phyloP scores from a whole-genome alignment of 2,113 vertebrate species.

The Desmodus rotundus region DNA sequence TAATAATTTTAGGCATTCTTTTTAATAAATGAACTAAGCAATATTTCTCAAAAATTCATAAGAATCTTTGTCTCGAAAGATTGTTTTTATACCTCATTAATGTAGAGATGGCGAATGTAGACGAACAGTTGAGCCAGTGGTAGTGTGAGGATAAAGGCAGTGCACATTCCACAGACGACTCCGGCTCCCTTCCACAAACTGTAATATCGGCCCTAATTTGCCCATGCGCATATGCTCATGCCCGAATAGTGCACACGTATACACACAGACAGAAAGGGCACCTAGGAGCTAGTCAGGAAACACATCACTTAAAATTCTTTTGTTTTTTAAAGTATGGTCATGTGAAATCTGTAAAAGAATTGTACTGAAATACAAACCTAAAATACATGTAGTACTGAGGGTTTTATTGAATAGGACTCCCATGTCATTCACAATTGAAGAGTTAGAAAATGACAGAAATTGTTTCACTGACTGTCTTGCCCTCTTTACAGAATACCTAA shows the following conservation, averaged over 20 bases:
- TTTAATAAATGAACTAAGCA: conserved; percentile 26
- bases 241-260: background rate
- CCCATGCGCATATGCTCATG: background rate
- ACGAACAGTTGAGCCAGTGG: background rate
- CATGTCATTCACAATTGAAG: background rate
- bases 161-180: background rate
- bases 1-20: background rate
- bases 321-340: background rate
- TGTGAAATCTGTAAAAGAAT: background rate
- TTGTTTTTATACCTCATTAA: background rate
- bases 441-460: background rate
- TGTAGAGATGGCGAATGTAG: background rate
- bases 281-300: background rate
- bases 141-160: accelerated
- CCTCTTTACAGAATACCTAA: background rate
- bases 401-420: background rate
- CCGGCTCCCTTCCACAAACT: background rate
- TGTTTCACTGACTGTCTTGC: background rate
- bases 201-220: background rate
- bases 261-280: accelerated
- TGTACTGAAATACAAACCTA: background rate
- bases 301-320: background rate
- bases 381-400: background rate
- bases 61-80: background rate
- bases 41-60: background rate